Conservation (phyloP, 2,888 invertebrate genomes). For the Leptinotarsa juncta region DNA sequence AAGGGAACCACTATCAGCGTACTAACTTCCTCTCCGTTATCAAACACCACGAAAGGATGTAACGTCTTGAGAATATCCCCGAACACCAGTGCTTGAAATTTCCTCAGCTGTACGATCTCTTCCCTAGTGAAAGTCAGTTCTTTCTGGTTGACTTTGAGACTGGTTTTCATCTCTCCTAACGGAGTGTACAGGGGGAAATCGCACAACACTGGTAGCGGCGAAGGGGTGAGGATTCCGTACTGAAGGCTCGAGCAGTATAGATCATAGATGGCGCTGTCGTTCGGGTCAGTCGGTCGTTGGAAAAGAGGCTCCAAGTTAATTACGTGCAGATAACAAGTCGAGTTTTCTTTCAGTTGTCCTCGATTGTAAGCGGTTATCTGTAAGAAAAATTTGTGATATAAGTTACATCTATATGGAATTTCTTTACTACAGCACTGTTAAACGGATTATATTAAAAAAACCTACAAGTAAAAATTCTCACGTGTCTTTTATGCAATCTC, state of each 20-base stretch:
- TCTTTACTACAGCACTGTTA: too few species aligned
- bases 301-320: constrained; percentile 71
- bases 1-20: constrained; percentile 67
- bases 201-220: constrained; percentile 72
- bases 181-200: constrained; percentile 81
- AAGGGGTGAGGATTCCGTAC: constrained; percentile 75
- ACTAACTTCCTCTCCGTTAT: constrained; percentile 67
- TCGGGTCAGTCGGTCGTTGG: constrained; percentile 62
- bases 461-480: constrained; percentile 64
- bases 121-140: constrained; percentile 64
- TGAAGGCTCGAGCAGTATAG: constrained; percentile 68
- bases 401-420: too few species aligned
- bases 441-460: too few species aligned
- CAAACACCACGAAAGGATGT: constrained; percentile 72
- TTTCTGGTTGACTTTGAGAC: constrained; percentile 68
- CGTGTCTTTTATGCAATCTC: constrained; percentile 67
- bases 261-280: constrained; percentile 69
- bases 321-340: constrained; percentile 68
- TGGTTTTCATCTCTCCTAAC: constrained; percentile 71
- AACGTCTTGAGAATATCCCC: constrained; percentile 75
- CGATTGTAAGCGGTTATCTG: constrained; percentile 24
- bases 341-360: constrained; percentile 60
- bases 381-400: constrained; percentile 16
- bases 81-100: constrained; percentile 83
- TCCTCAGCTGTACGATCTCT: constrained; percentile 69